phyloP scores from a whole-genome alignment of 2,888 invertebrate species.

The Rhingia rostrata region DNA sequence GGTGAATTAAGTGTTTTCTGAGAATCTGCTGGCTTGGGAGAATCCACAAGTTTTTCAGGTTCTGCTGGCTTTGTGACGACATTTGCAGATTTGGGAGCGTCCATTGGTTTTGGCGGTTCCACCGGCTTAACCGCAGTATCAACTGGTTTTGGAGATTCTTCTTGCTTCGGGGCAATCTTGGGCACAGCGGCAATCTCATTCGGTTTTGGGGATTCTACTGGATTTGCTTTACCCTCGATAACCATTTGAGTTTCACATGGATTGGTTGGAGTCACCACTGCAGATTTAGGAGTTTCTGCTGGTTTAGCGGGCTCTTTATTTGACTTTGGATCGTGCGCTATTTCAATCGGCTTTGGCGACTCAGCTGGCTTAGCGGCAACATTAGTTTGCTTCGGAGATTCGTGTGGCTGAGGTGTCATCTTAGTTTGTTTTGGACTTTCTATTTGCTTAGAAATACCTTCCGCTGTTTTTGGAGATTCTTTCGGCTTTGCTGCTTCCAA shows the following conservation, averaged over 20 bases:
- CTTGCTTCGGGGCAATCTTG: background rate
- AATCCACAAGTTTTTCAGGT: conserved; percentile 76
- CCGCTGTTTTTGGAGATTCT: conserved; percentile 86
- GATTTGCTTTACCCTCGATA: background rate
- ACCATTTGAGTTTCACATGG: background rate
- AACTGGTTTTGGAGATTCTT: background rate
- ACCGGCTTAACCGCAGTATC: too few relatives aligned
- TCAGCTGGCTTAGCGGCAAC: conserved; percentile 79
- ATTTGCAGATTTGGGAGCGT: too few relatives aligned
- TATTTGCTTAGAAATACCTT: conserved; percentile 82
- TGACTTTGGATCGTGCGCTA: conserved; percentile 76
- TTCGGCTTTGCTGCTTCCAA: conserved; percentile 77
- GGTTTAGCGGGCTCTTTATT: conserved; percentile 84
- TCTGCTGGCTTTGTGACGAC: background rate
- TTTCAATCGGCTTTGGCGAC: conserved; percentile 69
- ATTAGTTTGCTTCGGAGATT: background rate
- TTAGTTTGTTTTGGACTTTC: background rate
- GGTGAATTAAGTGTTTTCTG: background rate
- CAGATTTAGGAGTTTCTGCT: conserved; percentile 77
- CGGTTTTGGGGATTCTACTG: background rate
- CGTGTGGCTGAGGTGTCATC: conserved; percentile 82
- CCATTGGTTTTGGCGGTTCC: too few relatives aligned
- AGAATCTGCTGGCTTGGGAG: background rate
- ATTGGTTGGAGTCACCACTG: background rate
- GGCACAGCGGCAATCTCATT: background rate